phyloP scores from a whole-genome alignment of 35 echinoderm and acorn worm genomes.

The Holothuria glaberrima region DNA sequence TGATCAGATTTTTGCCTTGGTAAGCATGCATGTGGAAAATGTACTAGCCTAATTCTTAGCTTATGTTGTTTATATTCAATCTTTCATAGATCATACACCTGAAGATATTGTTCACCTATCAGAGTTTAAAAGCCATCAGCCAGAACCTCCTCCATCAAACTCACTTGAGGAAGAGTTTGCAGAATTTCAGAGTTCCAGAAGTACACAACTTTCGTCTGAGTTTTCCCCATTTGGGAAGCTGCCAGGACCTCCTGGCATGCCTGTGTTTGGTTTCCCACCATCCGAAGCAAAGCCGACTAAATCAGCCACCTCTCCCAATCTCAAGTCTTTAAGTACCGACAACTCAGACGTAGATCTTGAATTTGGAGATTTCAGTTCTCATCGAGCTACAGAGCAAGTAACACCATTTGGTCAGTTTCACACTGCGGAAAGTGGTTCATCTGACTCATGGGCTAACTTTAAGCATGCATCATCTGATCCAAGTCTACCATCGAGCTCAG shows the following conservation, averaged over 20 bases:
- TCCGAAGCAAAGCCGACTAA: background rate
- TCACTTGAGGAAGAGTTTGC: slow-evolving; percentile 63
- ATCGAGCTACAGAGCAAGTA: background rate
- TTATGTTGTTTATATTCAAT: background rate
- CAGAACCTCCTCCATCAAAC: slow-evolving; percentile 25
- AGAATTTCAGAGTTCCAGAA: slow-evolving; percentile 39
- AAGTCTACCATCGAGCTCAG: background rate
- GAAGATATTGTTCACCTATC: slow-evolving; percentile 39
- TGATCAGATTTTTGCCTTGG: too few species aligned
- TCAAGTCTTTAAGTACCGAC: background rate
- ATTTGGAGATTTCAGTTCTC: slow-evolving; percentile 56
- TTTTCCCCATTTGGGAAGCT: background rate
- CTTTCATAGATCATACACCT: slow-evolving; percentile 21
- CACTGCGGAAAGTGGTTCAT: background rate
- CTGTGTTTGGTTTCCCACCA: background rate
- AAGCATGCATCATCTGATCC: slow-evolving; percentile 44
- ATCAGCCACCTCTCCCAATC: slow-evolving; percentile 53
- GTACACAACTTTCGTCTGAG: background rate
- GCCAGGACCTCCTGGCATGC: background rate
- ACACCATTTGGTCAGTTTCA: slow-evolving; percentile 12
- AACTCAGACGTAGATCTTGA: slow-evolving; percentile 23
- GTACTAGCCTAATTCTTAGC: too few species aligned
- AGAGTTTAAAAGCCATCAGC: slow-evolving; percentile 35
- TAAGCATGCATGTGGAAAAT: too few species aligned
- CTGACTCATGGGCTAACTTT: slow-evolving; percentile 32